Percentiles rank a stretch among this genome's conserved stretches.
phyloP scores from a whole-genome alignment of 2,797 vertebrate species.

The Anableps anableps region DNA sequence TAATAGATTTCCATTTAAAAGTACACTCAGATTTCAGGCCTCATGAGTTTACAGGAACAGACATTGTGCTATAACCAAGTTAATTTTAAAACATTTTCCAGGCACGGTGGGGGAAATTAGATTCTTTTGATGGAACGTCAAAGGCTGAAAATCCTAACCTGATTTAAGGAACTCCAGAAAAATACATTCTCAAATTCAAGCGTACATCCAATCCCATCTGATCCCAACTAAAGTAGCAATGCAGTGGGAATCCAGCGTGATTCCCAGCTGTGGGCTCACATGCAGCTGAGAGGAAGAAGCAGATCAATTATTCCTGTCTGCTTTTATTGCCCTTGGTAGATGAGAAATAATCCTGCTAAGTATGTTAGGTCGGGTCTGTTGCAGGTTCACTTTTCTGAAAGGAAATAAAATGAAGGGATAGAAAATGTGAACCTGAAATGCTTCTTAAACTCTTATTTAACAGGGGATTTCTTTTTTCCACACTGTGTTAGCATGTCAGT shows the following conservation, averaged over 20 bases:
- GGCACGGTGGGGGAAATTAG: constrained; percentile 50
- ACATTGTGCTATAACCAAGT: constrained; percentile 53
- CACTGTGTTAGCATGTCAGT: not conserved
- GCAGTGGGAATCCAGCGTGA: constrained; percentile 59
- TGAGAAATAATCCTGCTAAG: constrained; percentile 63
- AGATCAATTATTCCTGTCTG: constrained; percentile 60
- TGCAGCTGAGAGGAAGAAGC: constrained; percentile 38
- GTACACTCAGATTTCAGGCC: constrained; percentile 28
- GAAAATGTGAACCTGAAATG: not conserved
- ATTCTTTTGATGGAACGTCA: constrained; percentile 66
- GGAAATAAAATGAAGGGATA: not conserved
- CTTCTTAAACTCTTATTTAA: constrained; percentile 18
- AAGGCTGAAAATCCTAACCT: constrained; percentile 51
- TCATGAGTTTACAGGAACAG: constrained; percentile 41
- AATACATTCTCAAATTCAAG: constrained; percentile 62
- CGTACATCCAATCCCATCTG: constrained; percentile 68
- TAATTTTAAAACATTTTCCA: constrained; percentile 59
- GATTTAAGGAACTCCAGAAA: constrained; percentile 61
- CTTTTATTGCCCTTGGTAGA: constrained; percentile 55
- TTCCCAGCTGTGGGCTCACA: constrained; percentile 57
- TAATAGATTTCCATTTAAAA: constrained; percentile 42
- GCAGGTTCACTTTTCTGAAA: constrained; percentile 21
- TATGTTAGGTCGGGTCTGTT: constrained; percentile 27
- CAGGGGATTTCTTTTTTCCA: not conserved
- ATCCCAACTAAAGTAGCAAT: constrained; percentile 58